Evolutionary conservation across 2,797 vertebrate genomes (phyloP).

Genomic region (Enteromius unitaeniatus): DNA sequence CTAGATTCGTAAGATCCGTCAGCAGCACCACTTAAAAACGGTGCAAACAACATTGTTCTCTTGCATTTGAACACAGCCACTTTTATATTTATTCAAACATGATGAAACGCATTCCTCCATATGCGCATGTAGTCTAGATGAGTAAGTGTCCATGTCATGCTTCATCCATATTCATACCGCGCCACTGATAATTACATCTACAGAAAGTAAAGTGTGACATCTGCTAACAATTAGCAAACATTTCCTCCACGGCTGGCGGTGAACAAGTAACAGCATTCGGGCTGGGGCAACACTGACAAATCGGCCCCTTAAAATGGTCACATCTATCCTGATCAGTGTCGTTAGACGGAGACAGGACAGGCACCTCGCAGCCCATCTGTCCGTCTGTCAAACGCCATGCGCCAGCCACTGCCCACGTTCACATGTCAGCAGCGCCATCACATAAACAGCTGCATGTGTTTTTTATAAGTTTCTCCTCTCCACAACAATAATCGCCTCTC

Average conservation of each 20-base stretch:
- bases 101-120: slow-evolving; percentile 17
- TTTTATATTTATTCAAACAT: slow-evolving; percentile 3
- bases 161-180: slow-evolving; percentile 27
- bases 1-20: background rate
- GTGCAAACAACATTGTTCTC: background rate
- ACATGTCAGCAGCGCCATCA: slow-evolving; percentile 70
- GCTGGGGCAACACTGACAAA: slow-evolving; percentile 68
- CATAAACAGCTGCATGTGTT: slow-evolving; percentile 76
- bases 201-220: slow-evolving; percentile 61
- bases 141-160: slow-evolving; percentile 40
- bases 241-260: slow-evolving; percentile 61
- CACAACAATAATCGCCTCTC: slow-evolving; percentile 67
- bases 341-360: slow-evolving; percentile 67
- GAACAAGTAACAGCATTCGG: slow-evolving; percentile 3
- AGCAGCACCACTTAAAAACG: background rate
- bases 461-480: slow-evolving; percentile 64
- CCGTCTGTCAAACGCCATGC: slow-evolving; percentile 72
- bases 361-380: slow-evolving; percentile 73
- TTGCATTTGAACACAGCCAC: background rate
- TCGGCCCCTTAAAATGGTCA: slow-evolving; percentile 68
- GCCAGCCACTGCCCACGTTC: slow-evolving; percentile 69
- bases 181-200: slow-evolving; percentile 50
- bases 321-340: slow-evolving; percentile 70
- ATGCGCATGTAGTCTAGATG: slow-evolving; percentile 23
- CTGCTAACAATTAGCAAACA: slow-evolving; percentile 68